These are phyloP conservation scores for Eristalis intricaria DNA, from an alignment of 2,888 invertebrate species.

Conservation along the genomic window DNA sequence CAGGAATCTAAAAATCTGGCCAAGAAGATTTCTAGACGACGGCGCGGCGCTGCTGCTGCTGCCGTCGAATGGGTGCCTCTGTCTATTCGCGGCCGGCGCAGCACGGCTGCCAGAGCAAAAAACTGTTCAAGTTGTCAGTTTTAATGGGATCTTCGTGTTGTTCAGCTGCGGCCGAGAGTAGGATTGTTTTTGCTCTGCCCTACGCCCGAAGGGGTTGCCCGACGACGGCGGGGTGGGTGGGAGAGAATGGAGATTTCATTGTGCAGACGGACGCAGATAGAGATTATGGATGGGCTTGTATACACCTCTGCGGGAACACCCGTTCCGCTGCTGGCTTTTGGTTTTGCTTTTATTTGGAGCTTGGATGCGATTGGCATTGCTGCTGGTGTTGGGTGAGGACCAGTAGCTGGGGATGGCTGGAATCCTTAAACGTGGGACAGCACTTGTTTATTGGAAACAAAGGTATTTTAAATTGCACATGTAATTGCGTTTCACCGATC, in stretches of 20 bases:
- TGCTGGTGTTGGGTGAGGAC: constrained; percentile 32
- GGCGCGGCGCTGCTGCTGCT: neutral
- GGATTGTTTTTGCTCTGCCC: constrained; percentile 47
- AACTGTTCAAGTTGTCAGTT: constrained; percentile 65
- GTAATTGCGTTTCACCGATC: constrained; percentile 32
- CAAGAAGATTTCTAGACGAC: constrained; percentile 29
- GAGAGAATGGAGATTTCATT: constrained; percentile 9
- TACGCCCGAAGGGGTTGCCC: constrained; percentile 14
- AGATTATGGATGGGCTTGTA: constrained; percentile 39
- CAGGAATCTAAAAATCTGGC: constrained; percentile 46
- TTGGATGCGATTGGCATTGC: neutral
- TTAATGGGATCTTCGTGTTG: constrained; percentile 71
- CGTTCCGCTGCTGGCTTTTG: neutral
- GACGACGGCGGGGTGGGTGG: neutral
- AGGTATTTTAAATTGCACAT: constrained; percentile 29
- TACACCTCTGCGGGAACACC: constrained; percentile 31
- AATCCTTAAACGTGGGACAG: constrained; percentile 10
- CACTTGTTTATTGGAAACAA: constrained; percentile 31
- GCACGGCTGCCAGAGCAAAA: constrained; percentile 24
- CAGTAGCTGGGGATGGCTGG: constrained; percentile 24
- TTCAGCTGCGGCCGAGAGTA: constrained; percentile 13
- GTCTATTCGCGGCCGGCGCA: too few species aligned
- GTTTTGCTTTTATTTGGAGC: neutral
- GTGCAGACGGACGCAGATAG: constrained; percentile 8
- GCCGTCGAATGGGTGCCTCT: constrained; percentile 33